A percentile compares a stretch with the other conserved stretches of the same genome.
phyloP scores from a whole-genome alignment of 2,888 invertebrate species.

The Tenthredo amoena region DNA sequence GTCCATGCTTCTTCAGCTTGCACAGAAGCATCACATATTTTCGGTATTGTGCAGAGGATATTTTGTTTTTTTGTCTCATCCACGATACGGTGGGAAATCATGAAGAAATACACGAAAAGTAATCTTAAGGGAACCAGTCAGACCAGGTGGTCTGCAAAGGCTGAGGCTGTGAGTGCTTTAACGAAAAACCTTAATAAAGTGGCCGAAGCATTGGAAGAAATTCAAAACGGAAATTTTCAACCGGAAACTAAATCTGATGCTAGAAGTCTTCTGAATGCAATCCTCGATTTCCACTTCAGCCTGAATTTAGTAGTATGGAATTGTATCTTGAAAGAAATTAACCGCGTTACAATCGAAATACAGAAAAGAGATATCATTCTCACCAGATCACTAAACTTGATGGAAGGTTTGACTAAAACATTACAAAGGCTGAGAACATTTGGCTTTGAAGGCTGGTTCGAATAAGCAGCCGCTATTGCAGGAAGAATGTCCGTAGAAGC shows the following conservation, averaged over 20 bases:
- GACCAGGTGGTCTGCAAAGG: constrained; percentile 55
- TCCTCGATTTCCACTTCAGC: constrained; percentile 48
- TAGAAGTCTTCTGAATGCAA: constrained; percentile 54
- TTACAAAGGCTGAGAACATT: constrained; percentile 45
- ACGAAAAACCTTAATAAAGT: constrained; percentile 9
- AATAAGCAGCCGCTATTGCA: constrained; percentile 41
- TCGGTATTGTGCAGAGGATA: constrained; percentile 64
- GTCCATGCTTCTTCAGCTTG: constrained; percentile 26
- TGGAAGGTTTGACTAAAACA: constrained; percentile 31
- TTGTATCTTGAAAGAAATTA: no score
- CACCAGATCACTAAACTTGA: not conserved
- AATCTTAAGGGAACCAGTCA: constrained; percentile 56
- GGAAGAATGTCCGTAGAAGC: constrained; percentile 31
- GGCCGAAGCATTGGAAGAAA: constrained; percentile 34
- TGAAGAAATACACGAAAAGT: constrained; percentile 57
- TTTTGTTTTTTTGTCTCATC: constrained; percentile 64
- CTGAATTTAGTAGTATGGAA: constrained; percentile 47
- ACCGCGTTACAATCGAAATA: no score
- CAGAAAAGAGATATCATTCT: no score
- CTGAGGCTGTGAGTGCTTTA: constrained; percentile 48
- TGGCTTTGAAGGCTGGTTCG: constrained; percentile 39
- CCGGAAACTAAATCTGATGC: constrained; percentile 60
- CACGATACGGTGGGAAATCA: constrained; percentile 61
- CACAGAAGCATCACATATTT: constrained; percentile 62
- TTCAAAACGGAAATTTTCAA: constrained; percentile 50